Percentiles rank a stretch among this genome's conserved stretches.
phyloP scores from a whole-genome alignment of 53 echinoderm and acorn worm species.

The Astropecten irregularis region DNA sequence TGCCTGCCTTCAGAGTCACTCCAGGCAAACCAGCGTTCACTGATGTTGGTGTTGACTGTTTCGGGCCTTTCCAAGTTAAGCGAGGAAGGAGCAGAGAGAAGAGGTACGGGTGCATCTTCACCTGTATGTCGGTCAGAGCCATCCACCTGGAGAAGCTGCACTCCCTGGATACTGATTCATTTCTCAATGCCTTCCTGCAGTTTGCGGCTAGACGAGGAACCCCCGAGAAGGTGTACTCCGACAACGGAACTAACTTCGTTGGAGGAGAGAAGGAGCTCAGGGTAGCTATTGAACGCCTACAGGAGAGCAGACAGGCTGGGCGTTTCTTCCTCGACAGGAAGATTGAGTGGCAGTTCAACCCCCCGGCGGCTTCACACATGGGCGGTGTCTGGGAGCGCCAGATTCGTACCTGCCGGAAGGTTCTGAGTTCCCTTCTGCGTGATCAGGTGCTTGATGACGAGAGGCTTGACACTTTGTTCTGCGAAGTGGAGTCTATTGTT shows the following conservation, averaged over 20 bases:
- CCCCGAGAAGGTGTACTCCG: slow-evolving; percentile 8
- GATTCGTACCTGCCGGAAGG: slow-evolving; percentile 62
- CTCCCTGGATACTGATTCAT: slow-evolving; percentile 37
- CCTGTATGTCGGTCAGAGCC: slow-evolving; percentile 53
- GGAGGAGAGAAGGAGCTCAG: slow-evolving; percentile 69
- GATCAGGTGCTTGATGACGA: slow-evolving; percentile 66
- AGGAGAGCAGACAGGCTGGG: neutral
- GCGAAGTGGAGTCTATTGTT: slow-evolving; percentile 50
- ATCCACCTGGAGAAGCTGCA: slow-evolving; percentile 40
- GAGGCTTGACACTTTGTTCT: slow-evolving; percentile 33
- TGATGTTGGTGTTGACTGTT: slow-evolving; percentile 40
- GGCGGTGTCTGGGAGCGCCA: slow-evolving; percentile 62
- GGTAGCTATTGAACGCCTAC: slow-evolving; percentile 15
- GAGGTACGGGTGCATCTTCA: slow-evolving; percentile 43
- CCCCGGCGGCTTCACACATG: slow-evolving; percentile 55
- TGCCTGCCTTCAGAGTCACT: slow-evolving; percentile 41
- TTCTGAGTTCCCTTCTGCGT: slow-evolving; percentile 41
- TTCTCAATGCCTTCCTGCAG: slow-evolving; percentile 36
- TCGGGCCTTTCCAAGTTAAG: slow-evolving; percentile 38
- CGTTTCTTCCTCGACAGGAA: neutral
- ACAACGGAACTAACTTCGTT: slow-evolving; percentile 83
- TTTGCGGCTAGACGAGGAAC: slow-evolving; percentile 48
- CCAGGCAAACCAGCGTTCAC: slow-evolving; percentile 44
- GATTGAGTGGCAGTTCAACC: slow-evolving; percentile 50
- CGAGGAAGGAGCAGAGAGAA: slow-evolving; percentile 38